Evolutionary conservation across 2,113 vertebrate genomes (phyloP).

Genomic region (Brevimyrus niger): DNA sequence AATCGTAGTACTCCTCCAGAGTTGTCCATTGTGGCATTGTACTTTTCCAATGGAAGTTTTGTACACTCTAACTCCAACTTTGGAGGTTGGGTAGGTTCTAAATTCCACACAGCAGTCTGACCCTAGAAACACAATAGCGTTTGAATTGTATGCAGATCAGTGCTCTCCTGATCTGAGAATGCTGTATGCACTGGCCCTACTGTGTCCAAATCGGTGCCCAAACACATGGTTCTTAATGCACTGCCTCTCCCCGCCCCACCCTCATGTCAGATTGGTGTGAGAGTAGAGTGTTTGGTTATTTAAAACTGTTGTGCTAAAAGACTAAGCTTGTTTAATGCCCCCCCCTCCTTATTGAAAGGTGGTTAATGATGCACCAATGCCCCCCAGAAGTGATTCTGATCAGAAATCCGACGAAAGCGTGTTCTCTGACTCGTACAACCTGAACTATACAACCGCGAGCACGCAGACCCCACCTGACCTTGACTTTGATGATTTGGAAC

Average conservation of each 20-base stretch:
- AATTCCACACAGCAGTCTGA: neutral
- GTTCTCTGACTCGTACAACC: conserved; percentile 58
- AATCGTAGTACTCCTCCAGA: neutral
- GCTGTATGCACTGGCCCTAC: conserved; percentile 26
- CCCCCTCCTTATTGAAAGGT: conserved; percentile 60
- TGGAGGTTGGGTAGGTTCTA: neutral
- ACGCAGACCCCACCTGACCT: conserved; percentile 87
- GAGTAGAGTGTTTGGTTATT: neutral
- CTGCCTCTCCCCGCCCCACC: neutral
- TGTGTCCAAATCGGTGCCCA: neutral
- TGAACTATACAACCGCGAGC: conserved; percentile 72
- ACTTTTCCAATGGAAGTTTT: neutral
- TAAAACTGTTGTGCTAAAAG: neutral
- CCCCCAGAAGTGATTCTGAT: conserved; percentile 66
- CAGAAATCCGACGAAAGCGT: conserved; percentile 57
- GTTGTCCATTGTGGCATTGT: neutral
- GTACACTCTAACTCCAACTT: too few species aligned
- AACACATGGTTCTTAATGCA: neutral
- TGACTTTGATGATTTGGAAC: conserved; percentile 66
- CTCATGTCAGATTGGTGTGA: neutral
- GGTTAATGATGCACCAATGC: conserved; percentile 70
- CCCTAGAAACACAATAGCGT: conserved; percentile 60
- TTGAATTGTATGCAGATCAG: conserved; percentile 51
- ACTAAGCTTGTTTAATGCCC: conserved; percentile 36
- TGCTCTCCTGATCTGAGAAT: conserved; percentile 42